Evolutionary conservation across 1,140 invertebrate species (phyloP), one percentile per base, ranked within the genome.

Genomic region (Orchestia grillus): DNA sequence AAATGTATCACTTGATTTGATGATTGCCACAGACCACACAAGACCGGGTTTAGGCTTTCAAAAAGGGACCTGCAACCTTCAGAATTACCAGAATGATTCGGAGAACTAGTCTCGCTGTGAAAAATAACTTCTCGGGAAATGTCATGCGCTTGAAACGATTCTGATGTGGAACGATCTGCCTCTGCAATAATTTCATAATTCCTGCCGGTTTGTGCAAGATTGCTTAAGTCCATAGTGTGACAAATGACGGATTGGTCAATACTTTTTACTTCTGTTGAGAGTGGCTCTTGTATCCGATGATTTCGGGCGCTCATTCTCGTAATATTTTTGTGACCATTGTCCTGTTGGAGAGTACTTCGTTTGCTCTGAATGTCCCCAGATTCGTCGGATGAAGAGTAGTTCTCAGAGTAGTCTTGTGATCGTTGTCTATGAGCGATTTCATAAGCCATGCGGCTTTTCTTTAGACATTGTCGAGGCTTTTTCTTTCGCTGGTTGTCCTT

Each of bases 1-100:
- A 94, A n/a, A 94, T 45, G 6, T 4, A 94, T 94, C 92, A 94
- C 92, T 45, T 94, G 92, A 94, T 94, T 44, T 45, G 92, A 94
- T n/a, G 92, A 94, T 44, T 44, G 92, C 47, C 44, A 94, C 4
- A 15, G 43, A 47, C 40, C 43, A n/a, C 92, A 94, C 44, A 94
- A 45, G 6, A 44, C 92, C 16, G 92, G 92, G 44, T 94, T 94
- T 94, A 94, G 8, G 92, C 92, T 94, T n/a, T 94, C 92, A 15
- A 45, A 47, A 19, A 94, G 23, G 0, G n/a, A 47, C 43, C 19
- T 44, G 8, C 36, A n/a, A n/a, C 92, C 92, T 94, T 45, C 44
- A 11, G 92, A 94, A 44, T 40, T 47, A 16, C 44, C 92, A 45
- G 43, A 42, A 40, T 8, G 6, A n/a, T 94, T 94, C 19, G 92